Evolutionary conservation across 2,797 vertebrate genomes (phyloP).

Genomic region (Gallinago stenura): DNA sequence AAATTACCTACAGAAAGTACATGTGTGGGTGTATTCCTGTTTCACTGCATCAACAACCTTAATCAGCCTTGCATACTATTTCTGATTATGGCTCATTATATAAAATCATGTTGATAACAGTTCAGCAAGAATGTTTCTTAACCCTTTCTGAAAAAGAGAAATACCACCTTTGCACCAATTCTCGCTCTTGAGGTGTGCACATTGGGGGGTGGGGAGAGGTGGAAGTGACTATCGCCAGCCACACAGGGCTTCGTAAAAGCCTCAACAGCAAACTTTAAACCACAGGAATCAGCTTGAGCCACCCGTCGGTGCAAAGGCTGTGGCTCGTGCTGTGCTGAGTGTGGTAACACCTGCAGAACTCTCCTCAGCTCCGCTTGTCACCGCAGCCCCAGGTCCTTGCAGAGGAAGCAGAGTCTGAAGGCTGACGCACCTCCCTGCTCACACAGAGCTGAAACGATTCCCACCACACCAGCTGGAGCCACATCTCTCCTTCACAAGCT

Average conservation of each 20-base stretch:
- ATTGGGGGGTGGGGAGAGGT: rapidly evolving
- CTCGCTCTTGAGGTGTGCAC: background rate
- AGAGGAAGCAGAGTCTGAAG: background rate
- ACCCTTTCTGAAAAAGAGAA: background rate
- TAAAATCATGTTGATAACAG: constrained; percentile 28
- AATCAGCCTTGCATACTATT: constrained; percentile 50
- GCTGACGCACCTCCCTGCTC: background rate
- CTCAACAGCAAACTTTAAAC: background rate
- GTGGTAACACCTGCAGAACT: rapidly evolving
- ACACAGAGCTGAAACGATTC: rapidly evolving
- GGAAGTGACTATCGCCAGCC: background rate
- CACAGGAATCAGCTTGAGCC: rapidly evolving
- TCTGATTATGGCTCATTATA: constrained; percentile 57
- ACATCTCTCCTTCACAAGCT: background rate
- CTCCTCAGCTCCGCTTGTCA: background rate
- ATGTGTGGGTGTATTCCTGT: constrained; percentile 37
- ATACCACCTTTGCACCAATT: background rate
- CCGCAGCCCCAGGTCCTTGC: background rate
- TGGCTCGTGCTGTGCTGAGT: rapidly evolving
- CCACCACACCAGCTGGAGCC: background rate
- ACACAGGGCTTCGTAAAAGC: rapidly evolving
- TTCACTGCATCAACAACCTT: constrained; percentile 35
- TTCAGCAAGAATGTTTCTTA: background rate
- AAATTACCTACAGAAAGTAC: constrained; percentile 71
- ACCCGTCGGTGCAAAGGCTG: background rate